Evolutionary conservation across 1,140 invertebrate genomes (phyloP).

Genomic region (Radopholus similis): DNA sequence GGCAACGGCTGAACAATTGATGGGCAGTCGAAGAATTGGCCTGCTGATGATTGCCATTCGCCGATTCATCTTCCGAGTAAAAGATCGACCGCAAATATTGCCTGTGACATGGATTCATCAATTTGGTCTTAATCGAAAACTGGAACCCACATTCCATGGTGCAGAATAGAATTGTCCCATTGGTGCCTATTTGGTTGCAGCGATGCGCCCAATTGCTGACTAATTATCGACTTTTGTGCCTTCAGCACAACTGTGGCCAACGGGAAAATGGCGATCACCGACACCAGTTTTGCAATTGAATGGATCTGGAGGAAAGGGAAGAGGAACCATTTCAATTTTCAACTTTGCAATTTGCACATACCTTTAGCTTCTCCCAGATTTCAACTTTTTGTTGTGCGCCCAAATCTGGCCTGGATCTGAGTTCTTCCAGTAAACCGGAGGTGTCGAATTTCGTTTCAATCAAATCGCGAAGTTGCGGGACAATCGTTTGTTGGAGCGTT

Average conservation of each 20-base stretch:
- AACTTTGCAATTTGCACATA: slow-evolving; percentile 19
- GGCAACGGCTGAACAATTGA: slow-evolving; percentile 41
- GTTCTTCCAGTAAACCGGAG: slow-evolving; percentile 16
- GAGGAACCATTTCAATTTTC: slow-evolving; percentile 7
- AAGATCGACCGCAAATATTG: neutral
- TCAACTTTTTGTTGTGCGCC: slow-evolving; percentile 29
- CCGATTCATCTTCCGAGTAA: neutral
- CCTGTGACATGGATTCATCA: slow-evolving; percentile 5
- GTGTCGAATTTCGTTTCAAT: slow-evolving; percentile 33
- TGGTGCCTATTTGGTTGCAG: neutral
- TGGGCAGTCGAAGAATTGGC: slow-evolving; percentile 30
- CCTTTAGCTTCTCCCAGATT: slow-evolving; percentile 41
- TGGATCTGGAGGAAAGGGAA: slow-evolving; percentile 32
- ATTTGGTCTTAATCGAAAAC: slow-evolving; percentile 1
- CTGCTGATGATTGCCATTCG: slow-evolving; percentile 27
- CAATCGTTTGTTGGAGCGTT: slow-evolving; percentile 20
- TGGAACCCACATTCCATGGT: slow-evolving; percentile 8
- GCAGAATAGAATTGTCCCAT: neutral
- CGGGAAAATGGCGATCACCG: slow-evolving; percentile 32
- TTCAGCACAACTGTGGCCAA: slow-evolving; percentile 43
- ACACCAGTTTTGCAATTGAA: slow-evolving; percentile 33
- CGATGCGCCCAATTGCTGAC: slow-evolving; percentile 30
- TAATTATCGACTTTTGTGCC: slow-evolving; percentile 47
- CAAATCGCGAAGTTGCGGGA: neutral
- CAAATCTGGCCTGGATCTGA: slow-evolving; percentile 11